A percentile compares a stretch with the other conserved stretches of the same genome.
These are phyloP conservation scores for Arremon aurantiirostris DNA, from an alignment of 2,797 vertebrate genomes.

Conservation along the genomic window DNA sequence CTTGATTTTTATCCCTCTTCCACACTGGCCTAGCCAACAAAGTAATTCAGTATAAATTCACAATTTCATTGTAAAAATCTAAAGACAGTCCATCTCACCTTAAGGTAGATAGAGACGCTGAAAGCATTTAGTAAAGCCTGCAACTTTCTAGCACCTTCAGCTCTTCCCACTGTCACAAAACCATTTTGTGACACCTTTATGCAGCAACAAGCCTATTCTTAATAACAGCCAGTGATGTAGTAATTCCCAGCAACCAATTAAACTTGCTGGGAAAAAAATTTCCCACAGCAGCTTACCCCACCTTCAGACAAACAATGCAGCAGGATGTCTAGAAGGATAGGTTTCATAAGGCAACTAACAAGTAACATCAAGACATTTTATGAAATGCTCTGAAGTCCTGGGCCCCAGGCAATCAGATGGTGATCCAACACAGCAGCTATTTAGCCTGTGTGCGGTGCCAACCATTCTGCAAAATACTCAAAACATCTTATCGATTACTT, in stretches of 20 bases:
- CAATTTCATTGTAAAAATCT: background rate
- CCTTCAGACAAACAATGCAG: conserved; percentile 45
- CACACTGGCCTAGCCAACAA: background rate
- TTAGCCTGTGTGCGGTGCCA: background rate
- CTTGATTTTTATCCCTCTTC: background rate
- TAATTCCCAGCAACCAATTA: conserved; percentile 37
- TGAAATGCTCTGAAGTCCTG: background rate
- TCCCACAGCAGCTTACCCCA: background rate
- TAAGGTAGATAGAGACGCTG: background rate
- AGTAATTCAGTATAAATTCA: background rate
- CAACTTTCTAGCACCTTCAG: background rate
- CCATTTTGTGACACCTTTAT: background rate
- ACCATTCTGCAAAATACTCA: background rate
- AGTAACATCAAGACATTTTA: conserved; percentile 24
- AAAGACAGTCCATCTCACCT: background rate
- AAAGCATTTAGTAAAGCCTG: background rate
- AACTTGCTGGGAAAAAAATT: conserved; percentile 33
- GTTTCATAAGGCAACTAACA: conserved; percentile 36
- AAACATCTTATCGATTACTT: background rate
- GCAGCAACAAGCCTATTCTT: background rate
- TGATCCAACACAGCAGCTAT: background rate
- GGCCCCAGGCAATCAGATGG: background rate
- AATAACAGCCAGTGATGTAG: background rate
- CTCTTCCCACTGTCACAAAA: background rate
- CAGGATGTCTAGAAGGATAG: conserved; percentile 39